A percentile compares a stretch with the other conserved stretches of the same genome.
Evolutionary conservation across 2,113 vertebrate genomes (phyloP).

Genomic region (Crotalus tigris): DNA sequence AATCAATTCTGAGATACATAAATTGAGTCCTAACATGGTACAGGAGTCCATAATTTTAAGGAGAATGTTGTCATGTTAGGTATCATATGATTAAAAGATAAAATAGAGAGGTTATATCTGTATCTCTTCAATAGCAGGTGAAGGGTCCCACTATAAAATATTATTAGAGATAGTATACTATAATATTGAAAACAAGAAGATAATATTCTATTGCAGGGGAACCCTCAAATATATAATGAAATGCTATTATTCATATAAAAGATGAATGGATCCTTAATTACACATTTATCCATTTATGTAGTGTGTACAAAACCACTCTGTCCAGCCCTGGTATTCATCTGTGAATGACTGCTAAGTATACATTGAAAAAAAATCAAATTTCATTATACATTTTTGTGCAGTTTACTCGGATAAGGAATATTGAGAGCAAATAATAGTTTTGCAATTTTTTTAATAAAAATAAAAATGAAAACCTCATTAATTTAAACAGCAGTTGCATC

Average conservation of each 20-base stretch:
- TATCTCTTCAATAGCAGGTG: background rate
- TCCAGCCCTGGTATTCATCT: background rate
- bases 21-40: background rate
- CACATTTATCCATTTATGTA: background rate
- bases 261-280: background rate
- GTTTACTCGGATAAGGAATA: background rate
- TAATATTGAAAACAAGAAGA: background rate
- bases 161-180: background rate
- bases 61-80: background rate
- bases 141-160: background rate
- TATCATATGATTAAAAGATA: background rate
- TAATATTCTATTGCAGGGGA: background rate
- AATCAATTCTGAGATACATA: background rate
- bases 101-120: background rate
- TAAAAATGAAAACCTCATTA: background rate
- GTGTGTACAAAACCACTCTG: background rate
- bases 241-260: background rate
- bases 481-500: background rate
- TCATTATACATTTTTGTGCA: background rate
- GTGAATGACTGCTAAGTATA: background rate
- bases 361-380: background rate
- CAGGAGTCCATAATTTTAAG: background rate
- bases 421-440: background rate
- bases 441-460: too few species aligned
- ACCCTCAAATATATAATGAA: background rate